Evolutionary conservation across 2,888 invertebrate species (phyloP).

Genomic region (Alviniconcha strummeri): DNA sequence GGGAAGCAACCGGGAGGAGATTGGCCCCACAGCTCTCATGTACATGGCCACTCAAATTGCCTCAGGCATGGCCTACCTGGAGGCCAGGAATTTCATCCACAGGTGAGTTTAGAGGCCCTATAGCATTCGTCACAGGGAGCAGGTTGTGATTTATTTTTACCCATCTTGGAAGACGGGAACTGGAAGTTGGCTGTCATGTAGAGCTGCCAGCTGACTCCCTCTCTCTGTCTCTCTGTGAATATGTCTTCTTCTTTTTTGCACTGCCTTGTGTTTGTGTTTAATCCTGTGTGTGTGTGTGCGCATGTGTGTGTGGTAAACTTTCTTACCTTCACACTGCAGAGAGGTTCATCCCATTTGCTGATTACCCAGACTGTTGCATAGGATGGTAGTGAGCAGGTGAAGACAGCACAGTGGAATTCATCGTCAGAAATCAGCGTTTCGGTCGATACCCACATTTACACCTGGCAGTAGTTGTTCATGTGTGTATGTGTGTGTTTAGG

Average conservation of each 20-base stretch:
- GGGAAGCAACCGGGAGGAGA: conserved; percentile 83
- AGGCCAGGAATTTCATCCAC: conserved; percentile 92
- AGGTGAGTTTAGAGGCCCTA: conserved; percentile 49
- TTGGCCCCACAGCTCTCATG: conserved; percentile 96
- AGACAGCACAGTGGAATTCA: too few relatives aligned
- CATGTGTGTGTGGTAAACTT: background rate
- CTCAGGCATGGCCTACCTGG: conserved; percentile 98
- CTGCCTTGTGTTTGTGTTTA: background rate
- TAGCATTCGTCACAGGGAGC: background rate
- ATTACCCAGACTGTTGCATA: too few relatives aligned
- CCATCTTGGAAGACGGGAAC: too few relatives aligned
- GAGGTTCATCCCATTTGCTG: too few relatives aligned
- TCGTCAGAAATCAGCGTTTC: too few relatives aligned
- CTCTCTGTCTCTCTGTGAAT: background rate
- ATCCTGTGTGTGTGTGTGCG: background rate
- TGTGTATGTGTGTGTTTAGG: background rate
- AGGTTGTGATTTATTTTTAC: too few relatives aligned
- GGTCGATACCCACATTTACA: too few relatives aligned
- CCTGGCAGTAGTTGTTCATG: background rate
- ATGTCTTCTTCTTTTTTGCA: background rate
- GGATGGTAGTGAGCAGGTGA: too few relatives aligned
- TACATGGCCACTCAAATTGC: conserved; percentile 99
- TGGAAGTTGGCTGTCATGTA: too few relatives aligned
- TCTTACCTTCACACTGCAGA: too few relatives aligned
- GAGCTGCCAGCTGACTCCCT: too few relatives aligned